A percentile compares a stretch with the other conserved stretches of the same genome.
Evolutionary conservation across 2,797 vertebrate genomes (phyloP).

Genomic region (Anomalospiza imberbis): DNA sequence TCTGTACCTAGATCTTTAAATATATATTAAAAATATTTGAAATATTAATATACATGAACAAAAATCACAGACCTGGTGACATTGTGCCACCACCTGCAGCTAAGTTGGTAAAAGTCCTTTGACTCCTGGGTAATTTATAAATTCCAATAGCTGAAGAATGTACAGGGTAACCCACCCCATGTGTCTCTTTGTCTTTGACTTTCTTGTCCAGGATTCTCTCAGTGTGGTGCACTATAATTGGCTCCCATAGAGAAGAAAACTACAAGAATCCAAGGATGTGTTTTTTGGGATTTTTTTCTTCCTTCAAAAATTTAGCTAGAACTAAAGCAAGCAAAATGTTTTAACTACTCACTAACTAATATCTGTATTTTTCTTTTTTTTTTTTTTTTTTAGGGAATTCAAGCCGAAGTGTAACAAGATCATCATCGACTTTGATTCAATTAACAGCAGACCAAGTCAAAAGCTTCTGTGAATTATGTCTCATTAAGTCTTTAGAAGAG

Average conservation of each 20-base stretch:
- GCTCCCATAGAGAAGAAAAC: conserved; percentile 72
- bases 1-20: background rate
- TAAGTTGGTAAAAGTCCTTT: conserved; percentile 69
- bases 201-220: conserved; percentile 65
- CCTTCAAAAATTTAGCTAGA: conserved; percentile 58
- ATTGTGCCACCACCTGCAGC: conserved; percentile 51
- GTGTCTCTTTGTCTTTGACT: conserved; percentile 68
- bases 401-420: conserved; percentile 85
- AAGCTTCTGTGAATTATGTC: conserved; percentile 67
- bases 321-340: conserved; percentile 68
- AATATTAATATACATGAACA: background rate
- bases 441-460: conserved; percentile 78
- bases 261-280: conserved; percentile 49
- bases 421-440: conserved; percentile 93
- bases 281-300: background rate
- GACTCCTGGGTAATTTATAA: conserved; percentile 70
- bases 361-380: conserved; percentile 50
- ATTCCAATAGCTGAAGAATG: conserved; percentile 59
- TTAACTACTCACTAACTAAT: conserved; percentile 52
- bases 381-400: conserved; percentile 86
- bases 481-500: conserved; percentile 56
- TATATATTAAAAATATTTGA: background rate
- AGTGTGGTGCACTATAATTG: conserved; percentile 75
- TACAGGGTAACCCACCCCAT: conserved; percentile 37
- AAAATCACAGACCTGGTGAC: background rate